A percentile compares a stretch with the other conserved stretches of the same genome.
phyloP scores from a whole-genome alignment of 2,888 invertebrate species.

The Epirrhoe tristata region DNA sequence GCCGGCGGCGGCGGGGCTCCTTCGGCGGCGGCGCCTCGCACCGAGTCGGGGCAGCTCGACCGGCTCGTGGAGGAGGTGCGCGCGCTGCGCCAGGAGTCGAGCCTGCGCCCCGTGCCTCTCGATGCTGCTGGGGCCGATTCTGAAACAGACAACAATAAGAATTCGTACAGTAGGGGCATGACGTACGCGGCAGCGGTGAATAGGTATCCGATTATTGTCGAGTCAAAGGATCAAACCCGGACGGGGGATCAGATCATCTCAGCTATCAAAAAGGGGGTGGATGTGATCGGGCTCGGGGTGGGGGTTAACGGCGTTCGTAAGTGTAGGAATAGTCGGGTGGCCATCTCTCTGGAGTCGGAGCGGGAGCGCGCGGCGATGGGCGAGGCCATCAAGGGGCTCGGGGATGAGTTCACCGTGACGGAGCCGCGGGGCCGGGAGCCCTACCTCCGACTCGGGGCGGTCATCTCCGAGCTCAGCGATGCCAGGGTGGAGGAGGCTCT shows the following conservation, averaged over 20 bases:
- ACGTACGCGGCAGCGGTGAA: neutral
- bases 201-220: neutral
- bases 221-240: neutral
- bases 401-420: neutral
- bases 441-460: neutral
- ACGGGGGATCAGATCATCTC: neutral
- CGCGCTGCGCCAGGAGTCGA: neutral
- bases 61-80: neutral
- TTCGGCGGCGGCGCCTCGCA: neutral
- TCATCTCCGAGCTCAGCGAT: neutral
- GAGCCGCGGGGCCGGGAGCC: neutral
- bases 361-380: neutral
- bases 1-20: neutral
- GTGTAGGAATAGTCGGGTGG: neutral
- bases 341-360: neutral
- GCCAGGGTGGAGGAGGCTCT: conserved; percentile 4
- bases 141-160: neutral
- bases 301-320: neutral
- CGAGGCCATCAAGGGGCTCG: neutral
- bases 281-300: neutral
- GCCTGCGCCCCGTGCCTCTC: neutral
- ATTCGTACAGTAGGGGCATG: no score
- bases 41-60: neutral
- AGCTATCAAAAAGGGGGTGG: neutral
- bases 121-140: neutral